phyloP scores from a whole-genome alignment of 2,797 vertebrate species.

The Helostoma temminkii region DNA sequence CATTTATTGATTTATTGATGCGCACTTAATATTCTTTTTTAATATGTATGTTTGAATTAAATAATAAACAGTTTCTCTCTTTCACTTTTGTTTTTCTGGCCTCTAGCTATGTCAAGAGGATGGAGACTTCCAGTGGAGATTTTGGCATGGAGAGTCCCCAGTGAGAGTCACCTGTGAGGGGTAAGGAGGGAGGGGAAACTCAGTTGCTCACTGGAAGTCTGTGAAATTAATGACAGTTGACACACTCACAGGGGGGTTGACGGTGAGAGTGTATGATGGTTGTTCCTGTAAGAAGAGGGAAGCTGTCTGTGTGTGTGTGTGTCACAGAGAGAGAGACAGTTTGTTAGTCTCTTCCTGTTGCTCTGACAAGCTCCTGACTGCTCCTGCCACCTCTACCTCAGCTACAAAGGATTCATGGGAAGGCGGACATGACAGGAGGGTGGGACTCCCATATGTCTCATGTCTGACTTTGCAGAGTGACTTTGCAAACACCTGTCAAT shows the following conservation, averaged over 20 bases:
- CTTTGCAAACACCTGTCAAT: conserved; percentile 92
- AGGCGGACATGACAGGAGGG: conserved; percentile 86
- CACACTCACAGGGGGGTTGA: conserved; percentile 70
- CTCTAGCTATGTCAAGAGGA: conserved; percentile 52
- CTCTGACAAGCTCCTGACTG: conserved; percentile 79
- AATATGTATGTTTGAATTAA: conserved; percentile 85
- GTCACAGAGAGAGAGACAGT: conserved; percentile 24
- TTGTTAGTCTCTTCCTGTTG: conserved; percentile 78
- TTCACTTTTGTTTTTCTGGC: conserved; percentile 30
- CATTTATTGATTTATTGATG: neutral
- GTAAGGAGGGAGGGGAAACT: conserved; percentile 54
- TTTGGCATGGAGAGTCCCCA: conserved; percentile 69
- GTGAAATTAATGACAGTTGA: conserved; percentile 76
- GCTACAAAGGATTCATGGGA: conserved; percentile 85
- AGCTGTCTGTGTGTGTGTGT: conserved; percentile 22
- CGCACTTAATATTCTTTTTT: no score
- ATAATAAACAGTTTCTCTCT: conserved; percentile 42
- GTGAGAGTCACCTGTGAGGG: conserved; percentile 75
- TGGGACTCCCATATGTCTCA: conserved; percentile 91
- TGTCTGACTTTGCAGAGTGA: conserved; percentile 86
- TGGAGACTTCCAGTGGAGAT: conserved; percentile 59
- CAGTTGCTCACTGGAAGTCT: conserved; percentile 67
- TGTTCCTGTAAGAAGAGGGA: conserved; percentile 60
- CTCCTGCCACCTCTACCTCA: conserved; percentile 80
- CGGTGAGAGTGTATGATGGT: conserved; percentile 64